Evolutionary conservation across 2,797 vertebrate species (phyloP), one percentile per base, ranked within the genome.

Genomic region (Petrocephalus schoutedeni): DNA sequence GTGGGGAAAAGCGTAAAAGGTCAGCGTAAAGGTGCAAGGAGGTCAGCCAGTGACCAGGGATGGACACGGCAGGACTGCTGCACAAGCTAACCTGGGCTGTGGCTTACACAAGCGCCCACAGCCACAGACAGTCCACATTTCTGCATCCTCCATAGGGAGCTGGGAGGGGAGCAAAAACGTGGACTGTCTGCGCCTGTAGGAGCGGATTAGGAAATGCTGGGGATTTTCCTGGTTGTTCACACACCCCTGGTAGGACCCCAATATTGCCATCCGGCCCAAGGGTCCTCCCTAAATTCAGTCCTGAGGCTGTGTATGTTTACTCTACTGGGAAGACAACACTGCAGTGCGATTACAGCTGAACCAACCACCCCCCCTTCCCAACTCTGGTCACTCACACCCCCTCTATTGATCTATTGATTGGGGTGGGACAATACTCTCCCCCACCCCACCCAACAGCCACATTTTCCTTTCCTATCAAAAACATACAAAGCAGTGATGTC

Each of bases 31-130:
- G 36, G 32, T 6, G 67, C 36, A 3, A 90, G 57, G 67, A 87
- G 16, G 56, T 67, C 80, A 61, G 86, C 61, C 71, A 89, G 87
- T 89, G 87, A 53, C 0, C 9, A 53, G 49, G 21, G 80, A 6
- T 2, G 8, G 61, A 32, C 23, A 32, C 28, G 10, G 23, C 9
- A 21, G 9, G 23, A 12, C 59, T 64, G 59, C 9, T 28, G 21
- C 59, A 28, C 59, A 32, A 32, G 7, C 49, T 51, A 51, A 51
- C 4, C 7, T 51, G 49, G 49, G 3, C 49, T 51, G 49, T 51
- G 49, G 49, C 49, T 51, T 51, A 4, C 7, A 51, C 36, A 41
- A 41, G 36, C 36, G 36, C 28, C 28, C 28, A 28, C 28, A 28
- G 28, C 28, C 36, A 41, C 36, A 41, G 36, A 41, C 36, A 41